These are phyloP conservation scores for Alectoris magna DNA, from an alignment of 2,797 vertebrate genomes.

Conservation along the genomic window DNA sequence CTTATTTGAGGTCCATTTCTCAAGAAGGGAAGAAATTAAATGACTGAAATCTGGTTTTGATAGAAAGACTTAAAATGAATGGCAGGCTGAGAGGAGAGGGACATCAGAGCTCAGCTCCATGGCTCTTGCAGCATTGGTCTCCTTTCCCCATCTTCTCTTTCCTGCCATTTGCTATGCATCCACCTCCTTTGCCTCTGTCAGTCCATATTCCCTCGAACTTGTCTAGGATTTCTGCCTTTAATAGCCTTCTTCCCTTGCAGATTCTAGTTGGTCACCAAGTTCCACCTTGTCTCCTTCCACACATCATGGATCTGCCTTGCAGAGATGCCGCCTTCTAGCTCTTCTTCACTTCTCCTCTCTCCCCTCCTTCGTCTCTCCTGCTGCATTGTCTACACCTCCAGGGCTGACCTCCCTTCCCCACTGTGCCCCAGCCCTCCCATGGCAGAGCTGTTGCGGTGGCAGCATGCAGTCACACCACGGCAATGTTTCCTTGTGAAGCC, in stretches of 20 bases:
- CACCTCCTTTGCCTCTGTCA: neutral
- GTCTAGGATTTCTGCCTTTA: neutral
- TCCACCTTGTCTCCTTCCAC: neutral
- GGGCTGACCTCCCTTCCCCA: neutral
- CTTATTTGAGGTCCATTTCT: neutral
- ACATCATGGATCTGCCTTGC: neutral
- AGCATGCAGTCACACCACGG: too few relatives aligned
- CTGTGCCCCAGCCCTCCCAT: neutral
- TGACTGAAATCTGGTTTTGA: neutral
- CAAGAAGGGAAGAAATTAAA: neutral
- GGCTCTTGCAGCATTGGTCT: neutral
- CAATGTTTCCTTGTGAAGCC: neutral
- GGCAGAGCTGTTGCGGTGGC: neutral
- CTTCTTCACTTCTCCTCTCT: neutral
- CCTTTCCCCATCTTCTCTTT: too few relatives aligned
- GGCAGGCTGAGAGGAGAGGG: neutral
- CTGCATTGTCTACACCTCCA: neutral
- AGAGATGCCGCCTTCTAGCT: neutral
- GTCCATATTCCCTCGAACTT: neutral
- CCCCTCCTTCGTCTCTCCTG: neutral
- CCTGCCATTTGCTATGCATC: neutral
- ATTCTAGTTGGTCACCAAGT: neutral
- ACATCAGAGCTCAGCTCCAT: neutral
- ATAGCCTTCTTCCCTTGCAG: neutral
- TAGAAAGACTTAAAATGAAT: neutral